Base-by-base conservation (phyloP, 2,888 invertebrate genomes). In the Mesochorus sp. region DNA sequence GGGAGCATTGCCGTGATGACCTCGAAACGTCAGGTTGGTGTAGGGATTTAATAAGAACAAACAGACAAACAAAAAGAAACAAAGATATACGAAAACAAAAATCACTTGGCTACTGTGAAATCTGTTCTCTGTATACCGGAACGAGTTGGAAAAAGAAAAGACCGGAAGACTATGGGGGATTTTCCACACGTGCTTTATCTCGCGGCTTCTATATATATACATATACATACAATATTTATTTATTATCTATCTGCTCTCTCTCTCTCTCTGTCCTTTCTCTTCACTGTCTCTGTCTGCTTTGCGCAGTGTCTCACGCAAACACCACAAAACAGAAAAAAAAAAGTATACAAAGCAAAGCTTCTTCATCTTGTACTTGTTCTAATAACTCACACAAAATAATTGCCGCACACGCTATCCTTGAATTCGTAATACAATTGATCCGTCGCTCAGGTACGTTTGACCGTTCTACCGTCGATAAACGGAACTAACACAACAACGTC, bases 381-480 rank as follows among this genome's bases (percentile, higher is more conserved):
- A 24, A 34, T 49, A 34, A 34, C n/a, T 53, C 73, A 59, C 57
- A 66, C 39, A 44, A 28, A 59, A 51, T 37, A n/a, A n/a, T n/a
- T n/a, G n/a, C n/a, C n/a, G n/a, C n/a, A n/a, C n/a, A n/a, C n/a
- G n/a, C 51, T 51, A 12, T 37, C 51, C 44, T 76, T 66, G 49
- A 72, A 74, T 61, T 92, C 93, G 42, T 93, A 93, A 81, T 92
- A 93, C 86, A 91, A 39, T 53, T 53, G 66, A 26, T 71, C 42
- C 71, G 61, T 71, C 71, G n/a, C n/a, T 2, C 88, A 90, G 90
- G 93, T 95, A 34, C 92, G 93, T 53, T 91, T 96, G 85, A 95
- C 95, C 24, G 96, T 96, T n/a, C 90, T 96, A 73, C 96, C 96
- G 6, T 93, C 95, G 10, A 86, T 92, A 66, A 94, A 95, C 83